A percentile compares a stretch with the other conserved stretches of the same genome.
These are phyloP conservation scores for Autographa pulchrina DNA, from an alignment of 2,888 invertebrate genomes.

Conservation along the genomic window DNA sequence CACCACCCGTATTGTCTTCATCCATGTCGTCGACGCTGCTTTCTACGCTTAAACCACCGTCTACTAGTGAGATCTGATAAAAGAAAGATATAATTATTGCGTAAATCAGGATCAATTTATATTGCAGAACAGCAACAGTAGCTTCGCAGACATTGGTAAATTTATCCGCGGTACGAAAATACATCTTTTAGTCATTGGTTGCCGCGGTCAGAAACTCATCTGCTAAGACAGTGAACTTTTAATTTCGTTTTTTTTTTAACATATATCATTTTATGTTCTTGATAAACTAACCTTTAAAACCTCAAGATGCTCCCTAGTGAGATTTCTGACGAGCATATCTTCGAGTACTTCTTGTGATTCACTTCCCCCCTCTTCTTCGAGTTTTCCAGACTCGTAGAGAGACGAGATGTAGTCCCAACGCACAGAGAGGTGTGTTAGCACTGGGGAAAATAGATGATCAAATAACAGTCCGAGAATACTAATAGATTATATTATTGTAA, in stretches of 20 bases:
- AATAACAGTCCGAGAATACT: too few species aligned
- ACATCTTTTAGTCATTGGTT: too few species aligned
- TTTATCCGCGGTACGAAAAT: too few species aligned
- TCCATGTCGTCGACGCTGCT: constrained; percentile 92
- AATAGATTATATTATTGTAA: too few species aligned
- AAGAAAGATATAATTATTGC: too few species aligned
- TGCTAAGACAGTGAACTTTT: too few species aligned
- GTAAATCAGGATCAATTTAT: not conserved
- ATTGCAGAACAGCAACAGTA: not conserved
- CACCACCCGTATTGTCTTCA: constrained; percentile 78
- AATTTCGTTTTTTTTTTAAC: too few species aligned
- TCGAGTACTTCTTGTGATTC: constrained; percentile 95
- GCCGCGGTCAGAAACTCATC: too few species aligned
- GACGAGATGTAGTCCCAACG: constrained; percentile 95
- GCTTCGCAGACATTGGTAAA: too few species aligned
- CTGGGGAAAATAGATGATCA: constrained; percentile 71
- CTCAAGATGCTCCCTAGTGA: constrained; percentile 96
- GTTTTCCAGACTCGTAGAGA: constrained; percentile 93
- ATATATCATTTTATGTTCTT: too few species aligned
- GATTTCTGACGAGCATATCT: constrained; percentile 95
- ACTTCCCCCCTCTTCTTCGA: constrained; percentile 93
- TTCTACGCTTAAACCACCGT: constrained; percentile 88
- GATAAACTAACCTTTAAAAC: constrained; percentile 90
- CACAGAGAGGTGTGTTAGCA: constrained; percentile 91
- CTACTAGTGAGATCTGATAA: constrained; percentile 91